A percentile compares a stretch with the other conserved stretches of the same genome.
Conservation (phyloP, 2,888 invertebrate species). For the Cryptocephalus moraei region DNA sequence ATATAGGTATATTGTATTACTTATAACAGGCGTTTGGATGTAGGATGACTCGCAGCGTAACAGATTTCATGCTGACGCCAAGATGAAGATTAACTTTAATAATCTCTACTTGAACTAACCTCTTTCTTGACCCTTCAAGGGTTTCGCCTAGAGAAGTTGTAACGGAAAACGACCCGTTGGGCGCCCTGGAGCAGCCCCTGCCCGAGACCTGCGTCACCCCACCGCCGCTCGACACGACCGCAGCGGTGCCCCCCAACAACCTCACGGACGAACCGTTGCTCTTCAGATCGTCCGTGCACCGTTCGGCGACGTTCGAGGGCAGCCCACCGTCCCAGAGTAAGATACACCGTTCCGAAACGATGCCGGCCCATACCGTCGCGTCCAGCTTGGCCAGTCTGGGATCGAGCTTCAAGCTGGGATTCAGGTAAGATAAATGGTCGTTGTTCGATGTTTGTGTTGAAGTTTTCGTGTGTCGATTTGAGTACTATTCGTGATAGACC, state of each 20-base stretch:
- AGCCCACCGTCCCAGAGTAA: slow-evolving; percentile 36
- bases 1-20: no score
- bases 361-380: slow-evolving; percentile 61
- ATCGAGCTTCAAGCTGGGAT: slow-evolving; percentile 74
- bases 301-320: slow-evolving; percentile 48
- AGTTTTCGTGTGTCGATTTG: no score
- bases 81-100: not conserved
- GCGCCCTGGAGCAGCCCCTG: slow-evolving; percentile 48
- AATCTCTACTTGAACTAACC: not conserved
- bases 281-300: slow-evolving; percentile 42
- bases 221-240: slow-evolving; percentile 19
- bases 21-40: no score
- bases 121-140: slow-evolving; percentile 31
- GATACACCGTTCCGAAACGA: slow-evolving; percentile 64
- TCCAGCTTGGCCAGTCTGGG: slow-evolving; percentile 72
- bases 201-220: slow-evolving; percentile 13
- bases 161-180: slow-evolving; percentile 84
- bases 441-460: not conserved
- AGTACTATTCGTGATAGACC: no score
- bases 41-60: no score
- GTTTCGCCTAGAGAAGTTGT: slow-evolving; percentile 74
- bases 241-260: slow-evolving; percentile 13
- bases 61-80: no score
- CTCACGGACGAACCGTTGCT: slow-evolving; percentile 58
- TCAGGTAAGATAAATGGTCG: slow-evolving; percentile 58